Percentiles rank a stretch among this genome's conserved stretches.
Conservation (phyloP, 2,797 vertebrate species). For the Rhinatrema bivittatum region DNA sequence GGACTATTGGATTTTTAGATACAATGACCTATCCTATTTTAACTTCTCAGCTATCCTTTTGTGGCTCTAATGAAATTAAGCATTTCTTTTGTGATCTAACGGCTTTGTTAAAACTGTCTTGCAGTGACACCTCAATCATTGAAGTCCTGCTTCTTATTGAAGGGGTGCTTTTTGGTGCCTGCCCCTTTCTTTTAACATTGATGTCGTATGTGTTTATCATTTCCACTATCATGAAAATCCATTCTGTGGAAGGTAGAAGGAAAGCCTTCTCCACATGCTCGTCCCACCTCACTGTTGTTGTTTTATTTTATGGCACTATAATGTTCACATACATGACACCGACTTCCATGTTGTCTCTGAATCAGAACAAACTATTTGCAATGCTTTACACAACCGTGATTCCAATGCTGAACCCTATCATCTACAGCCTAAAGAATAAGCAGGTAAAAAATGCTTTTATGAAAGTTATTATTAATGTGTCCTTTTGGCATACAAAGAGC, state of each 20-base stretch:
- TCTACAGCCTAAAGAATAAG: conserved; percentile 30
- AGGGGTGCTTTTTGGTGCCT: neutral
- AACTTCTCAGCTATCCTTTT: conserved; percentile 6
- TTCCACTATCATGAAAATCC: conserved; percentile 3
- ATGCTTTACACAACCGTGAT: conserved; percentile 23
- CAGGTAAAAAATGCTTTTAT: conserved; percentile 19
- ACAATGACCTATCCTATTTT: conserved; percentile 13
- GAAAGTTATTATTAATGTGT: too few species aligned
- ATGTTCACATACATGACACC: conserved; percentile 22
- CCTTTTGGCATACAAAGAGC: too few species aligned
- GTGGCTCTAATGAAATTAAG: conserved; percentile 7
- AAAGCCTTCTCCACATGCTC: conserved; percentile 9
- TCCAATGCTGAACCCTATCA: conserved; percentile 28
- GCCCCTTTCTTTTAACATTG: conserved; percentile 1
- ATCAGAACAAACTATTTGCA: conserved; percentile 13
- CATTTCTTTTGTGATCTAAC: too few species aligned
- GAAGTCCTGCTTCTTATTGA: conserved; percentile 16
- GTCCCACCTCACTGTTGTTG: conserved; percentile 17
- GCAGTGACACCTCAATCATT: conserved; percentile 1
- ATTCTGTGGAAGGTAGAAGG: neutral
- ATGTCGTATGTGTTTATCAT: conserved; percentile 19
- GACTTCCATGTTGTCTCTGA: conserved; percentile 7
- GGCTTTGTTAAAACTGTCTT: conserved; percentile 20
- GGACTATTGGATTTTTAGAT: conserved; percentile 15
- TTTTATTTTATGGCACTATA: too few species aligned